phyloP scores from a whole-genome alignment of 2,888 invertebrate genomes.

The Amiota mariae region DNA sequence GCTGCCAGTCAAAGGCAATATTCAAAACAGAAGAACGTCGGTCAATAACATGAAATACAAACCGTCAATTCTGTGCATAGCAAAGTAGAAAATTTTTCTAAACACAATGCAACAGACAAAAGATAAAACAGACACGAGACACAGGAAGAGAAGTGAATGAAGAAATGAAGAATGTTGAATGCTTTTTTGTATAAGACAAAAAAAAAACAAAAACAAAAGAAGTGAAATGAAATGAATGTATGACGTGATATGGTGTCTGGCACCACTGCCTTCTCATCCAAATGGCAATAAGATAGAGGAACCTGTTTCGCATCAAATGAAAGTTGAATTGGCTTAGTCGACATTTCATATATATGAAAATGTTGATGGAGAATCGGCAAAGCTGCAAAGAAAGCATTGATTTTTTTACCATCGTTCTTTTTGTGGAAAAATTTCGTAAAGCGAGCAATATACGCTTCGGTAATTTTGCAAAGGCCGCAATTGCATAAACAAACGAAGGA shows the following conservation, averaged over 20 bases:
- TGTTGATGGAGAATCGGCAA: neutral
- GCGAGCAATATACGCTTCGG: slow-evolving; percentile 30
- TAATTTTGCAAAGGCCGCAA: slow-evolving; percentile 34
- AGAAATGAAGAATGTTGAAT: neutral
- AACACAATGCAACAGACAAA: neutral
- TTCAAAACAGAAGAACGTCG: slow-evolving; percentile 48
- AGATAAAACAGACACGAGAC: neutral
- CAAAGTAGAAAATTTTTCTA: slow-evolving; percentile 31
- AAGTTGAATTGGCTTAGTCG: slow-evolving; percentile 33
- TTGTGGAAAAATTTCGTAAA: slow-evolving; percentile 8
- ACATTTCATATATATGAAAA: slow-evolving; percentile 27
- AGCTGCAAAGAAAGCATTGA: neutral
- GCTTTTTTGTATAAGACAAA: no score
- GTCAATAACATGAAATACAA: slow-evolving; percentile 56
- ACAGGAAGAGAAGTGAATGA: neutral
- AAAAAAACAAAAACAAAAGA: no score
- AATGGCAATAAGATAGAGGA: neutral
- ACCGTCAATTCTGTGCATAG: slow-evolving; percentile 54
- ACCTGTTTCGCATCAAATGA: slow-evolving; percentile 15
- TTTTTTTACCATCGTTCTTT: neutral
- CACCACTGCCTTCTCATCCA: no score
- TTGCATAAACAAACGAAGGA: slow-evolving; percentile 11
- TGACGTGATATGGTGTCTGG: no score
- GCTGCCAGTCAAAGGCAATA: slow-evolving; percentile 7
- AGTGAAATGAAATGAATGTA: neutral